Evolutionary conservation across 1,140 invertebrate genomes (phyloP).

Genomic region (Drosophila burlai): DNA sequence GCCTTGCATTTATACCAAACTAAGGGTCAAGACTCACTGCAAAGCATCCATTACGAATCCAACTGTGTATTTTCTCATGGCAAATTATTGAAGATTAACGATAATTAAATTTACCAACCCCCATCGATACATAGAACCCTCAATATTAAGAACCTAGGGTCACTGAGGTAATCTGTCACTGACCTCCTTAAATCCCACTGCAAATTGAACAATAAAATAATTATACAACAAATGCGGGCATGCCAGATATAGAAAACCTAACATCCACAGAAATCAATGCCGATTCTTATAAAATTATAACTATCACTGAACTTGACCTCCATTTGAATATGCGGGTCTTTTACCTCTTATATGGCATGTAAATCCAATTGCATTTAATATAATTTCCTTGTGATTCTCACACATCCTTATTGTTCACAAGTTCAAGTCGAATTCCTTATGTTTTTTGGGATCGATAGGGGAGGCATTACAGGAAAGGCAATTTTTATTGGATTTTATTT

Average conservation of each 20-base stretch:
- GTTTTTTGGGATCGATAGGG: constrained; percentile 7
- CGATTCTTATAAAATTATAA: constrained; percentile 61
- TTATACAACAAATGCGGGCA: constrained; percentile 17
- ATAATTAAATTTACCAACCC: constrained; percentile 81
- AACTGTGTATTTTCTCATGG: constrained; percentile 75
- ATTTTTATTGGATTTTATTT: constrained; percentile 75
- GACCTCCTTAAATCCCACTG: constrained; percentile 47
- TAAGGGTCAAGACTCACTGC: not conserved
- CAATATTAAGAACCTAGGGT: constrained; percentile 27
- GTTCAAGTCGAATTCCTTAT: constrained; percentile 19
- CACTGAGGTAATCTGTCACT: constrained; percentile 72
- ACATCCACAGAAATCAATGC: constrained; percentile 26
- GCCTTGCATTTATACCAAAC: not conserved
- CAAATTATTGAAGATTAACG: constrained; percentile 82
- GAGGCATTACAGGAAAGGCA: constrained; percentile 9
- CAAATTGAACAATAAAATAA: constrained; percentile 30
- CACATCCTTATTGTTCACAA: constrained; percentile 57
- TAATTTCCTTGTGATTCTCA: constrained; percentile 48
- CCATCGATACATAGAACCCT: constrained; percentile 3
- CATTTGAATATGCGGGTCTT: constrained; percentile 34
- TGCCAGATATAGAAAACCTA: constrained; percentile 27
- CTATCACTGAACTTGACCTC: constrained; percentile 77
- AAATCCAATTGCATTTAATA: constrained; percentile 26
- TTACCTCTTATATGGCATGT: constrained; percentile 16
- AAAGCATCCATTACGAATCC: constrained; percentile 36